Conservation (phyloP, 2,113 vertebrate species). For the Bucco capensis region DNA sequence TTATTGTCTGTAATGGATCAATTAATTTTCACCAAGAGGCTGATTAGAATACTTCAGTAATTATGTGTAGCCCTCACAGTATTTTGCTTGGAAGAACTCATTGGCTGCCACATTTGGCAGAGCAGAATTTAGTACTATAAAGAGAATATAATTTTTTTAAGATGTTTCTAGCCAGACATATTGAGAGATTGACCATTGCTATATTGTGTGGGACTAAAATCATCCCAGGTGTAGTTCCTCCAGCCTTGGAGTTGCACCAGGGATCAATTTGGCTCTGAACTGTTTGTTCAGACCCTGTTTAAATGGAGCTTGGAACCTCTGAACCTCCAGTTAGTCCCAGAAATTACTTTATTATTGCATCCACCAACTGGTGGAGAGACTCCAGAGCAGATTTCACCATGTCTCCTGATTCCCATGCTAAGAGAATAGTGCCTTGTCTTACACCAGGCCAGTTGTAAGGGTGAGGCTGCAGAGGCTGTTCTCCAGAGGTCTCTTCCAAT, state of each 20-base stretch:
- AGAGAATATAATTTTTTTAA: background rate
- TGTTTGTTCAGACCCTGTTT: background rate
- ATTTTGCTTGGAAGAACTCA: background rate
- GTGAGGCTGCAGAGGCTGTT: background rate
- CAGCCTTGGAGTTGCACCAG: background rate
- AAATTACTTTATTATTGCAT: background rate
- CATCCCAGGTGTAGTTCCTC: background rate
- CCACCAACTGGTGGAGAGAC: background rate
- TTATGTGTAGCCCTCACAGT: background rate
- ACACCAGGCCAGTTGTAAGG: background rate
- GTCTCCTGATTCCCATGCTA: background rate
- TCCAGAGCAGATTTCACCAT: background rate
- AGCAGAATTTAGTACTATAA: conserved; percentile 1
- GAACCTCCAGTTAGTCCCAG: background rate
- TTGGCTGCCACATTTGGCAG: conserved; percentile 11
- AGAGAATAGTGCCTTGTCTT: background rate
- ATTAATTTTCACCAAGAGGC: conserved; percentile 32
- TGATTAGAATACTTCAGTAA: conserved; percentile 33
- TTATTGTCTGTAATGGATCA: conserved; percentile 30
- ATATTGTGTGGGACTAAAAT: background rate
- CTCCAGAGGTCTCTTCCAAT: too few relatives aligned
- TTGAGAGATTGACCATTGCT: background rate
- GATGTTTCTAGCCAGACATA: background rate
- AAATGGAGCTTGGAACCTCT: background rate
- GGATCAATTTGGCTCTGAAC: background rate